These are phyloP conservation scores for Caenorhabditis sulstoni DNA, from an alignment of 2,888 invertebrate species.

Conservation along the genomic window DNA sequence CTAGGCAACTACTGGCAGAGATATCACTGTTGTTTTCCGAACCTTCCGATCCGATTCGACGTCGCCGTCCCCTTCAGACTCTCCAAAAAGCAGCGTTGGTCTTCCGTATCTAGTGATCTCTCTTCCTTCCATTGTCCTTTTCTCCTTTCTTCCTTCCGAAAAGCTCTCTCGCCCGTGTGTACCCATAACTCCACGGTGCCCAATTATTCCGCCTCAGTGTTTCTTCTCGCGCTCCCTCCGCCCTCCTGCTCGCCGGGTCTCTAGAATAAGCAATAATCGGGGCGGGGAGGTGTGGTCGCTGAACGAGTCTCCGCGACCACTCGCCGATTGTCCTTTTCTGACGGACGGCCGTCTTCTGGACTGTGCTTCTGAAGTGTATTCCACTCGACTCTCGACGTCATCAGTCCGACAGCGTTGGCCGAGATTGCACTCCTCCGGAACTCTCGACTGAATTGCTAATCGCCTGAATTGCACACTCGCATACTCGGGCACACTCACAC, in stretches of 20 bases:
- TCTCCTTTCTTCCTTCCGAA: not conserved
- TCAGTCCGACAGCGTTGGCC: constrained; percentile 21
- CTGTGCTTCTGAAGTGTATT: constrained; percentile 11
- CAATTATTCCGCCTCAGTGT: constrained; percentile 58
- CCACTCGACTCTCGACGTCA: constrained; percentile 28
- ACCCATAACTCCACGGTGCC: constrained; percentile 32
- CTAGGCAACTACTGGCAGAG: too few relatives aligned
- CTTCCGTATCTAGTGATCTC: constrained; percentile 2
- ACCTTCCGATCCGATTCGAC: too few relatives aligned
- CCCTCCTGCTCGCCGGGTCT: constrained; percentile 27
- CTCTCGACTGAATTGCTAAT: constrained; percentile 59
- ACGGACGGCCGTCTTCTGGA: not conserved
- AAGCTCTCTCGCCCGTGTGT: not conserved
- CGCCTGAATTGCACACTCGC: constrained; percentile 54
- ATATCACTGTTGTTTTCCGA: too few relatives aligned
- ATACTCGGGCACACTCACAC: constrained; percentile 39
- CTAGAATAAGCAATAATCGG: constrained; percentile 49
- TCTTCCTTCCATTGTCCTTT: constrained; percentile 19
- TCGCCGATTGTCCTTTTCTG: not conserved
- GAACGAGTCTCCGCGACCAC: constrained; percentile 5
- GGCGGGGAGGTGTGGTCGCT: constrained; percentile 34
- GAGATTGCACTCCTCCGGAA: constrained; percentile 53
- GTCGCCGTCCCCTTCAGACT: too few relatives aligned
- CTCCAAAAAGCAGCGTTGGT: not conserved
- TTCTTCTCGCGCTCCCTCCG: constrained; percentile 36